phyloP scores from a whole-genome alignment of 2,797 vertebrate species.

The Neosilurus hyrtlii region DNA sequence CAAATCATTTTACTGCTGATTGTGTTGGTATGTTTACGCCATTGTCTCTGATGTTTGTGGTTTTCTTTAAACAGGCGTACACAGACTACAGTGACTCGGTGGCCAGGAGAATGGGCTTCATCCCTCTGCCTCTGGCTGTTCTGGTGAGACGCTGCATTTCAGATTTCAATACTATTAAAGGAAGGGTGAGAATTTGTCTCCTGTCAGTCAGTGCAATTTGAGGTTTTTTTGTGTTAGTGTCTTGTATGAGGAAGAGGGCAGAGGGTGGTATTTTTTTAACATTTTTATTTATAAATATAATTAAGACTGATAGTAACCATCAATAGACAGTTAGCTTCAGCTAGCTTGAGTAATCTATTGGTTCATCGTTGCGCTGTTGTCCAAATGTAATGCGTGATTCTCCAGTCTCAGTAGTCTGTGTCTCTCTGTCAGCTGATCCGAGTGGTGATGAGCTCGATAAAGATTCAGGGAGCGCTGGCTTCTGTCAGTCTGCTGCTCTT shows the following conservation, averaged over 20 bases:
- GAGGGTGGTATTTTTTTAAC: too few relatives aligned
- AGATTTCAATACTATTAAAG: neutral
- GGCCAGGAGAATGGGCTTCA: conserved; percentile 97
- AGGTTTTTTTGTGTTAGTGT: too few relatives aligned
- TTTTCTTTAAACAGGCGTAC: conserved; percentile 77
- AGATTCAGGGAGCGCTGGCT: conserved; percentile 91
- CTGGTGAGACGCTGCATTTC: conserved; percentile 78
- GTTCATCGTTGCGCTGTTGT: neutral
- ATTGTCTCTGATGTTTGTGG: neutral
- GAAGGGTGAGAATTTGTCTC: too few relatives aligned
- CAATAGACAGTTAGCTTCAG: neutral
- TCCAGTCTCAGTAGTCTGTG: neutral
- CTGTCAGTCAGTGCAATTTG: neutral
- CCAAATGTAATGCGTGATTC: neutral
- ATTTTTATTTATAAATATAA: too few relatives aligned
- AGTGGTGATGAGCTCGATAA: conserved; percentile 92
- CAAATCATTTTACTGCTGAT: neutral
- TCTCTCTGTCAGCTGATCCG: conserved; percentile 79
- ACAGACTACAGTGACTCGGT: conserved; percentile 98
- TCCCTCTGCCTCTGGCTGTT: conserved; percentile 93
- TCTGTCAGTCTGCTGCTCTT: conserved; percentile 88
- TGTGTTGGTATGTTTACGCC: neutral
- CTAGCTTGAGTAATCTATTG: neutral
- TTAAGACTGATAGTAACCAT: neutral
- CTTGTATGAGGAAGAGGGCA: too few relatives aligned